Base-by-base conservation (phyloP, 2,113 vertebrate genomes). In the Trogon melanurus region DNA sequence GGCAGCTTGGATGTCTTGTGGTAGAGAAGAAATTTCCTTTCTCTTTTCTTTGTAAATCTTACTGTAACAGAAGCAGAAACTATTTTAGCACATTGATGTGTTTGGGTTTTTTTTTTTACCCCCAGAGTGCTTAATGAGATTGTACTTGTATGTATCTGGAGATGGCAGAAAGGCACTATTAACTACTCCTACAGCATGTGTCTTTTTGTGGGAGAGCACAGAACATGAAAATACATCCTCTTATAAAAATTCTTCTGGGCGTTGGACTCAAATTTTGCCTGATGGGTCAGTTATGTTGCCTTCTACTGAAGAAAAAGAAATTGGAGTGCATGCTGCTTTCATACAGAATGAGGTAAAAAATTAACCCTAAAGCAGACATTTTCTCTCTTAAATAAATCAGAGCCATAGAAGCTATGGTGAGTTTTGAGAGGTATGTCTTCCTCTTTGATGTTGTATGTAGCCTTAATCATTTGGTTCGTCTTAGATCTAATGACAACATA, bases 151-250 rank as follows among this genome's bases (percentile, higher is more conserved):
- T 88, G 97, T 99, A 32, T 99, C 99, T 44, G 99, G 95, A 84
- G 97, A 99, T 94, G 99, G 98, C 30, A 97, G 95, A 94, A 98
- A 97, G 80, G 96, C 98, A 26, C 95, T 99, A 8, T 88, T 99
- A 78, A 87, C 95, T 34, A 95, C 96, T 91, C 70, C 98, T 72
- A 98, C 97, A 30, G 98, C 98, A 29, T 97, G 97, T 84, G 94
- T 98, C 23, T 98, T 99, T 88, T 97, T 99, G 69, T 99, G 99
- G 99, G 99, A 99, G 88, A 98, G 98, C 88, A 70, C 83, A 44
- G 98, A 98, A 75, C 47, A 54, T 62, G 97, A 93, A 87, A 98
- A 92, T 69, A 91, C 97, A 47, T 51, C 74, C 5, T 94, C 83
- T 54, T 66, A 86, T 10, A 97, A 98, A 91, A 98, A 96, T 48